These are phyloP conservation scores for Atta colombica DNA, from an alignment of 1,140 invertebrate species.

Conservation along the genomic window DNA sequence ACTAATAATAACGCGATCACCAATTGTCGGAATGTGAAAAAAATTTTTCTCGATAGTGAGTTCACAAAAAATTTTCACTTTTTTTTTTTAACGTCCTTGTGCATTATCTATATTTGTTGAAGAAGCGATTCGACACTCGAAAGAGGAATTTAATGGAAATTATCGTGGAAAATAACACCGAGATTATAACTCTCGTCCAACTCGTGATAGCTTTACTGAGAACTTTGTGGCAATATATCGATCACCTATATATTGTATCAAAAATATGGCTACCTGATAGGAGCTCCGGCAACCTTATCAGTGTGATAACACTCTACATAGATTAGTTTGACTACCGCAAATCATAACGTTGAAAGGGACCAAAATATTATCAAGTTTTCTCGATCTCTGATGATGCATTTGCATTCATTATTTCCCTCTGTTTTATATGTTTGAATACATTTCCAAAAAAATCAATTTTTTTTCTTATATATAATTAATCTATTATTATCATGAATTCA, in stretches of 20 bases:
- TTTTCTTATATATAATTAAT: not conserved
- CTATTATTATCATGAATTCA: not conserved
- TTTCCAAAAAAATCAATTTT: not conserved
- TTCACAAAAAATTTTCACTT: not conserved
- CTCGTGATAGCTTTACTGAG: conserved; percentile 76
- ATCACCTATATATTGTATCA: conserved; percentile 85
- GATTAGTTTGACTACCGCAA: conserved; percentile 82
- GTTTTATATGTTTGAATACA: not conserved
- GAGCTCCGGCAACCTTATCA: conserved; percentile 85
- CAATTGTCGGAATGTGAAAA: not conserved
- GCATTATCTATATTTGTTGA: not conserved
- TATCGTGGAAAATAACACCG: not conserved
- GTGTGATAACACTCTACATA: conserved; percentile 81
- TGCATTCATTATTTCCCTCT: not conserved
- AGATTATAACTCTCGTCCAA: conserved; percentile 29
- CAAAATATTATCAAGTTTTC: conserved; percentile 63
- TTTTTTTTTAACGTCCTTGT: not conserved
- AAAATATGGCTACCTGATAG: conserved; percentile 86
- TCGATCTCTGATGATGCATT: not conserved
- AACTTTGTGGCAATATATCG: conserved; percentile 81
- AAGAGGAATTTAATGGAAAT: conserved; percentile 7
- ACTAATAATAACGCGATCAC: not conserved
- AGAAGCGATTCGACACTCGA: not conserved
- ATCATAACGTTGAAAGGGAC: conserved; percentile 54
- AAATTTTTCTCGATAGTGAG: not conserved